A percentile compares a stretch with the other conserved stretches of the same genome.
These are phyloP conservation scores for Ctenosaura bakeri DNA, from an alignment of 2,797 vertebrate species.

Conservation along the genomic window DNA sequence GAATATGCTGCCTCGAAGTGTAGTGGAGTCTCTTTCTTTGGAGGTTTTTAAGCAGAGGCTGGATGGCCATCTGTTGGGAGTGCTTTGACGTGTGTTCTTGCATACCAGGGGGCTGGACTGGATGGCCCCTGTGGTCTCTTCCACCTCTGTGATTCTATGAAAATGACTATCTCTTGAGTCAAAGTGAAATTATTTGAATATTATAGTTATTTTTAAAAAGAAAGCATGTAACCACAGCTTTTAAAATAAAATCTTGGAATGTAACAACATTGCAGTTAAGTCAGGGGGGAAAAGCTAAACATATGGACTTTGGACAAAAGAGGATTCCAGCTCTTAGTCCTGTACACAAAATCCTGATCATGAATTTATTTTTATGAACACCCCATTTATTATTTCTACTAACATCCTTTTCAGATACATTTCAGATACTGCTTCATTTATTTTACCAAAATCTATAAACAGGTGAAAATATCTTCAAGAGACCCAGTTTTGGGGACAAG, in stretches of 20 bases:
- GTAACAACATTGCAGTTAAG: not conserved
- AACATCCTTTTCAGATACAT: not conserved
- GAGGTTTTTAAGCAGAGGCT: too few species aligned
- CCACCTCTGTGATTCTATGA: too few species aligned
- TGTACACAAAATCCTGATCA: not conserved
- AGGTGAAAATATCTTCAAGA: too few species aligned
- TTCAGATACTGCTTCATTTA: not conserved
- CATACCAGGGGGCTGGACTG: too few species aligned
- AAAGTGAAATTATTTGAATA: slow-evolving; percentile 29
- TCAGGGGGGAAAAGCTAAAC: not conserved
- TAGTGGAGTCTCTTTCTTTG: too few species aligned
- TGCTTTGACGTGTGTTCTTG: too few species aligned
- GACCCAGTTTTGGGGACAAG: too few species aligned
- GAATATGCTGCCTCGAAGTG: too few species aligned
- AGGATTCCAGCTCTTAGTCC: not conserved
- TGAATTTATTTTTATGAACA: slow-evolving; percentile 9
- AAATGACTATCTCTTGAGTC: slow-evolving; percentile 32
- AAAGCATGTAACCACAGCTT: slow-evolving; percentile 27
- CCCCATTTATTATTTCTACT: not conserved
- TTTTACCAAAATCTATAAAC: too few species aligned
- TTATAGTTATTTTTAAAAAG: slow-evolving; percentile 32
- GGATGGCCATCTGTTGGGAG: too few species aligned
- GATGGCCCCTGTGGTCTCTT: too few species aligned
- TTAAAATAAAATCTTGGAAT: slow-evolving; percentile 35
- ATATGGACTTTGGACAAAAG: slow-evolving; percentile 1